Evolutionary conservation across 2,113 vertebrate species (phyloP).

Genomic region (Sinocyclocheilus maitianheensis): DNA sequence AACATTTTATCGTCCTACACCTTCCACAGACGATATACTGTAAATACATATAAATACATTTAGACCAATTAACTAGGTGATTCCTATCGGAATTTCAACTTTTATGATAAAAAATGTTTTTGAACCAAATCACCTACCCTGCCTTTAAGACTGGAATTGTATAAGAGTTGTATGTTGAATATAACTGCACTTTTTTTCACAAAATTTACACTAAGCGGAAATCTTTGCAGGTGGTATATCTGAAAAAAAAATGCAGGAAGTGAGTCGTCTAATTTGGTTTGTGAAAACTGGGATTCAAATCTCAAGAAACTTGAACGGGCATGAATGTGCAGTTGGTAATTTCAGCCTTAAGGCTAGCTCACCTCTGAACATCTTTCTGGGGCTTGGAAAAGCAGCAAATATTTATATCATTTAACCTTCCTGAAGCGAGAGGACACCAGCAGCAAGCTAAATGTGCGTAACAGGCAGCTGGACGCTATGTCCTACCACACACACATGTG

Average conservation of each 20-base stretch:
- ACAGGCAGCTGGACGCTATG: not conserved
- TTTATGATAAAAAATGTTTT: too few species aligned
- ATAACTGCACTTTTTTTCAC: not conserved
- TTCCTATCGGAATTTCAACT: too few species aligned
- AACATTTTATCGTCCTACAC: too few species aligned
- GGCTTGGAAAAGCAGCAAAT: conserved; percentile 3
- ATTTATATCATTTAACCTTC: conserved; percentile 34
- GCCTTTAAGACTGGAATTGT: too few species aligned
- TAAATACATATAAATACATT: too few species aligned
- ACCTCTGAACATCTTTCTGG: conserved; percentile 22
- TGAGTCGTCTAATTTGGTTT: conserved; percentile 6
- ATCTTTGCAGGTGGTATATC: not conserved
- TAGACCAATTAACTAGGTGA: too few species aligned
- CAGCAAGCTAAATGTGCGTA: not conserved
- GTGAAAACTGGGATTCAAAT: not conserved
- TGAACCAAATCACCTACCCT: too few species aligned
- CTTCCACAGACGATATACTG: too few species aligned
- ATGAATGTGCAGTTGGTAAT: conserved; percentile 1
- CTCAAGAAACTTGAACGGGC: not conserved
- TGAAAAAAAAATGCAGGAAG: not conserved
- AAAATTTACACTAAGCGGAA: too few species aligned
- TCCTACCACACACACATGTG: not conserved
- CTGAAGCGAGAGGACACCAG: conserved; percentile 7
- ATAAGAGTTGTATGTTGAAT: too few species aligned
- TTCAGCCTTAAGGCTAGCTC: conserved; percentile 18